phyloP scores from a whole-genome alignment of 2,888 invertebrate species.

The Eristalinus sepulchralis region DNA sequence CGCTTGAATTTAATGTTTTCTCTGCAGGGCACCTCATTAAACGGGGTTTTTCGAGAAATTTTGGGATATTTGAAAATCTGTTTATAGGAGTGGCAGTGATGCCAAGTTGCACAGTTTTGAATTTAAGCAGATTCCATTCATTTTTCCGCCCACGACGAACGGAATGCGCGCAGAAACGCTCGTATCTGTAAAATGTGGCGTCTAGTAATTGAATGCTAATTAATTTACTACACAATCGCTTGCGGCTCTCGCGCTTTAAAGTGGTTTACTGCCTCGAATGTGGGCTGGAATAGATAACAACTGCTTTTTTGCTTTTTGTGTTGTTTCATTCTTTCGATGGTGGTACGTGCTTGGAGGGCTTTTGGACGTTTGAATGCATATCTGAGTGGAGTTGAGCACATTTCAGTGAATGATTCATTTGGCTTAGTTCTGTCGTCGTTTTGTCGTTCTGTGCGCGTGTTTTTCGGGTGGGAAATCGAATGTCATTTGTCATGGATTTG shows the following conservation, averaged over 20 bases:
- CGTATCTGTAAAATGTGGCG: neutral
- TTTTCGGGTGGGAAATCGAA: too few relatives aligned
- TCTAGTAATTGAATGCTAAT: slow-evolving; percentile 63
- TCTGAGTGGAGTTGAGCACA: slow-evolving; percentile 12
- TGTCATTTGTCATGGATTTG: too few relatives aligned
- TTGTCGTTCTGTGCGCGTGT: neutral
- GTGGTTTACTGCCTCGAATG: slow-evolving; percentile 18
- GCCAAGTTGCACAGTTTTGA: slow-evolving; percentile 29
- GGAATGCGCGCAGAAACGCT: neutral
- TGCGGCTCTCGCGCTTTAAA: slow-evolving; percentile 28
- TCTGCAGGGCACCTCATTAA: slow-evolving; percentile 25
- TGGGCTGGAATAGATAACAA: neutral
- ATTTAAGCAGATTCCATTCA: slow-evolving; percentile 37
- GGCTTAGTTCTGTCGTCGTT: neutral
- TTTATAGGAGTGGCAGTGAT: slow-evolving; percentile 39
- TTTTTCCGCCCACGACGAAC: slow-evolving; percentile 32
- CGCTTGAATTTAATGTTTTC: slow-evolving; percentile 12
- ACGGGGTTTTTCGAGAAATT: neutral
- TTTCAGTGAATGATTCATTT: slow-evolving; percentile 3
- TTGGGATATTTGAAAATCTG: slow-evolving; percentile 1
- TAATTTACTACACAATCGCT: slow-evolving; percentile 53
- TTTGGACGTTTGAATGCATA: neutral
- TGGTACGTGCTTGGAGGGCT: neutral
- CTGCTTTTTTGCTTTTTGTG: neutral
- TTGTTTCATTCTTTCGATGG: neutral